Base-by-base conservation (phyloP, 2,797 vertebrate species). In the Melanotaenia boesemani region DNA sequence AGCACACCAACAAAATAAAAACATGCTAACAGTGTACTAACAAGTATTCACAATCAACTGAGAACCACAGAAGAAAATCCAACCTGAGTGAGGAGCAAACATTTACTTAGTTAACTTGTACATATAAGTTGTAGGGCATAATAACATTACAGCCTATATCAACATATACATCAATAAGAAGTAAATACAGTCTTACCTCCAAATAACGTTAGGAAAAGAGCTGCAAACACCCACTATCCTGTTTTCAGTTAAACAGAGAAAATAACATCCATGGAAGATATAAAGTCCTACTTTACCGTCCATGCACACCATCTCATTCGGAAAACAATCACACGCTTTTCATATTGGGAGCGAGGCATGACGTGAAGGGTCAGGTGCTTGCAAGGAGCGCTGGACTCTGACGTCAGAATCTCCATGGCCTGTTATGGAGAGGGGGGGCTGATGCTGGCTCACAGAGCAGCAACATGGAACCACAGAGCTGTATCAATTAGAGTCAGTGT, bases 271-370 rank as follows among this genome's bases (percentile, higher is more conserved):
- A 74, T 69, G 63, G 44, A 36, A 50, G 44, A 66, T 75, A 82
- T 85, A 92, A 91, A 90, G 63, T 66, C 52, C 39, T 62, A 37
- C 66, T 63, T 63, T 69, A 69, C 60, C 67, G 64, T 74, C 68
- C 86, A 82, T 66, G 85, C 80, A 87, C 69, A 69, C 81, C 55
- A 79, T 70, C 67, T 79, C 81, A 81, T 84, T 81, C 66, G 90
- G 86, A 91, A 93, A 92, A 89, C 80, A 74, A 92, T 94, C 92
- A 91, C 91, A 93, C 62, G 88, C 65, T 81, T 89, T 90, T 92
- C 83, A 81, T 81, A 91, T 72, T 72, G 81, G 85, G 83, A 81
- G 86, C 74, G 57, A 62, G 73, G 66, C n/a, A 62, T 92, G 92
- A 93, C 89, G 79, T 16, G 20, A 74, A 67, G 12, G 65, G 76